Base-by-base conservation (phyloP, 2,113 vertebrate species). In the Willisornis vidua region DNA sequence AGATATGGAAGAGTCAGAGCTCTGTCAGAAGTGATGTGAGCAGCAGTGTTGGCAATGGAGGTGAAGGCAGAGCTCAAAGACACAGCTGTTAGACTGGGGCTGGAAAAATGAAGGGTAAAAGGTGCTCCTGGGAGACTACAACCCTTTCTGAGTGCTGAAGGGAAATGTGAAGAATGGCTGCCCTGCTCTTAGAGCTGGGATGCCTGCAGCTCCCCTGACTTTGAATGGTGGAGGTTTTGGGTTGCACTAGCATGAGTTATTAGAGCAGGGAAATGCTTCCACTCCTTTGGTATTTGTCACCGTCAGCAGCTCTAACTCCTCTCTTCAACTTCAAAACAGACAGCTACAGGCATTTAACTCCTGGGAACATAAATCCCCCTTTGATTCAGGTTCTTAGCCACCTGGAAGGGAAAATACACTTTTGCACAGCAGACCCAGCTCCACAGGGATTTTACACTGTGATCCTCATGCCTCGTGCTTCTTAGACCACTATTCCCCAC, bases 161-260 rank as follows among this genome's bases (percentile, higher is more conserved):
- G 29, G 48, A 45, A 49, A 72, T 54, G 28, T 52, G 54, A 93
- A 68, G 74, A 87, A 90, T n/a, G 54, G 49, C 78, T 93, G 67
- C 17, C 66, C 58, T n/a, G 9, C 75, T 79, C 78, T 68, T 90
- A 72, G 66, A 91, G 90, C 81, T 82, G 48, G 52, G 66, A 77
- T 1, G 7, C 74, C 90, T 82, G 80, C 52, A 91, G 91, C 49
- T 81, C 19, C 68, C 24, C 19, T 18, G 45, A 61, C 75, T 85
- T 72, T 73, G 75, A 94, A 48, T 17, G 29, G 83, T 46, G 54
- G 55, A 83, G 41, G 75, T 52, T 94, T 80, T 46, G 68, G 51
- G 35, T 73, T 90, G 72, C 46, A 78, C 92, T 93, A 92, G 26
- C 89, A 59, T 86, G 79, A 95, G 41, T 92, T 93, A 93, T 94